Evolutionary conservation across 2,113 vertebrate species (phyloP), one percentile per base, ranked within the genome.

Genomic region (Nibea coibor): DNA sequence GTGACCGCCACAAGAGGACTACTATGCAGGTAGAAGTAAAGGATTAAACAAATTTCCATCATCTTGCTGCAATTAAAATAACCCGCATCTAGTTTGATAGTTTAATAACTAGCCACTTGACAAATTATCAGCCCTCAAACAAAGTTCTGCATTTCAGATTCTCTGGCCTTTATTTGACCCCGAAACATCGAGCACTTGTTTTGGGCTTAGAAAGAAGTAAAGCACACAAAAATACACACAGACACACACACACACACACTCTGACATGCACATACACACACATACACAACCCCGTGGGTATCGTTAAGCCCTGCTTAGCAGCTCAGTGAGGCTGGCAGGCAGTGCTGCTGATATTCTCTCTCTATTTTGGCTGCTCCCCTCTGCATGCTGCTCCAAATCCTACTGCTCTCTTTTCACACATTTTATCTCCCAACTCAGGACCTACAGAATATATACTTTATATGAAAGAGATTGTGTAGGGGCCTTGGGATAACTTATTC

Each of bases 221-320:
- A 83, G 78, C 53, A 17, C 79, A 77, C 75, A 72, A 71, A 61
- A 73, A 22, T 8, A 71, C 4, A 73, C 54, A 80, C 63, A 31
- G 68, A 11, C 43, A 39, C 39, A 80, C 63, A 26, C 72, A 11
- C 45, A 39, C 39, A 72, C 35, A 35, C 64, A 77, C 83, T 76
- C 53, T 39, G 48, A 67, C 76, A 59, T 24, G 31, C 82, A 70
- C 75, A 20, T 66, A 69, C 82, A 63, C 82, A 82, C 80, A 75
- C 78, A 78, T 47, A 88, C 83, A 91, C 89, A 91, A 80, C 83
- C 93, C 93, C 90, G 68, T 76, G 87, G 90, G 93, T 89, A 88
- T 93, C 78, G 90, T 93, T 93, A 93, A 93, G 91, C 91, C 88
- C 90, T 93, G 91, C 91, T 93, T 92, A 93, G 89, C 91, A 89